Evolutionary conservation across 2,113 vertebrate species (phyloP).

Genomic region (Pandion haliaetus): DNA sequence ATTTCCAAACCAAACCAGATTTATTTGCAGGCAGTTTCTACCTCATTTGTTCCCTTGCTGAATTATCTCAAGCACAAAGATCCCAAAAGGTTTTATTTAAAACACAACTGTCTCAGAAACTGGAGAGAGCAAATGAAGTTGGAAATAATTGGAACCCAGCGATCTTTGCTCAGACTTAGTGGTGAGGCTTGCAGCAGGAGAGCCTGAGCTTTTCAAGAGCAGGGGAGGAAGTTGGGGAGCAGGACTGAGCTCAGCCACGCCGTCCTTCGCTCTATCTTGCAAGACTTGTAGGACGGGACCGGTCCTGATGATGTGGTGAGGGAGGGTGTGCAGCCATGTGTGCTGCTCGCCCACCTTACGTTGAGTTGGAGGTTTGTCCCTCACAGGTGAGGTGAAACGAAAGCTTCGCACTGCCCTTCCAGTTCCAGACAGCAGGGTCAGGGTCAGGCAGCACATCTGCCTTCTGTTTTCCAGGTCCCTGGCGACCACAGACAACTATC

Average conservation of each 20-base stretch:
- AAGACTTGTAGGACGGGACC: accelerated
- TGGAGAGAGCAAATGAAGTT: not conserved
- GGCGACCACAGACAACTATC: accelerated
- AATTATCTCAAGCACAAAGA: not conserved
- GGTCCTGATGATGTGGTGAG: not conserved
- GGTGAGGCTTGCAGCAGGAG: not conserved
- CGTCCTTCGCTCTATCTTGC: not conserved
- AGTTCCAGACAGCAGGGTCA: not conserved
- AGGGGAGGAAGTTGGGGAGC: not conserved
- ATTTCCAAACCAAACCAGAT: not conserved
- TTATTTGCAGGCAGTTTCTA: not conserved
- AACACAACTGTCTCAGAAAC: not conserved
- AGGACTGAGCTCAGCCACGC: not conserved
- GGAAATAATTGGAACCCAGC: not conserved
- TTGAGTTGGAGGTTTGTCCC: not conserved
- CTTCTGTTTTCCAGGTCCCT: not conserved
- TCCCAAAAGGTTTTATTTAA: not conserved
- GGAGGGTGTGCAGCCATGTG: too few species aligned
- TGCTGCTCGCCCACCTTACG: not conserved
- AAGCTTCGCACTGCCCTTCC: not conserved
- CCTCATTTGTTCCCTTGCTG: not conserved
- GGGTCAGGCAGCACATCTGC: not conserved
- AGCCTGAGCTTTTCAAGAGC: not conserved
- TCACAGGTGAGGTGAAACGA: not conserved
- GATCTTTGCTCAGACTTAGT: not conserved